phyloP scores from a whole-genome alignment of 2,113 vertebrate genomes.

The Chauna torquata region DNA sequence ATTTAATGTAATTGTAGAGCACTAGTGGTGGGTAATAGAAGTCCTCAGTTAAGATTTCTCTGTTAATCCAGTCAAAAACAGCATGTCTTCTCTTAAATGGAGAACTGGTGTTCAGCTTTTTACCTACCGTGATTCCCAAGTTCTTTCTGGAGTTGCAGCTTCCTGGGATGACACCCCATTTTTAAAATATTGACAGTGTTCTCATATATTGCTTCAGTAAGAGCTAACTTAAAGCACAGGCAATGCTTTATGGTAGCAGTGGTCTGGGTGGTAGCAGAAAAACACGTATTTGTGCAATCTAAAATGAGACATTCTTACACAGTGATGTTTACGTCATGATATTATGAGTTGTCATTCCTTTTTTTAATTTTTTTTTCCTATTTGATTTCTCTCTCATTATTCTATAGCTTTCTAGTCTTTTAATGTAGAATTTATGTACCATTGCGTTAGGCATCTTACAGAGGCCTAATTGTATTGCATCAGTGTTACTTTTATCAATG shows the following conservation, averaged over 20 bases:
- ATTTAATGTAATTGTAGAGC: not conserved
- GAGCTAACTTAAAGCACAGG: not conserved
- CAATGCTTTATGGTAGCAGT: not conserved
- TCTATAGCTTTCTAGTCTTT: not conserved
- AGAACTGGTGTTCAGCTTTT: not conserved
- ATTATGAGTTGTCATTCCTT: not conserved
- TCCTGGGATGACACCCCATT: accelerated
- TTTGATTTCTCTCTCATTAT: not conserved
- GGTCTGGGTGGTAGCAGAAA: not conserved
- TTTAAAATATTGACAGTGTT: not conserved
- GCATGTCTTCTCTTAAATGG: not conserved
- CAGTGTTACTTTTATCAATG: not conserved
- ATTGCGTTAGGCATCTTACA: not conserved
- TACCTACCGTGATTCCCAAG: not conserved
- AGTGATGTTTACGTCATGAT: not conserved
- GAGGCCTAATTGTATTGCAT: not conserved
- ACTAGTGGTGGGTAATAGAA: not conserved
- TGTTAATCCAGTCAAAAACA: not conserved
- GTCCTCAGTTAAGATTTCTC: not conserved
- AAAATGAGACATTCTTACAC: not conserved
- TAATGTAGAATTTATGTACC: not conserved
- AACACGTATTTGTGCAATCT: not conserved
- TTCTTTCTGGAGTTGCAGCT: not conserved
- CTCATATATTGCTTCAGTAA: not conserved
- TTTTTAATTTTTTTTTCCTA: not conserved